Evolutionary conservation across 2,797 vertebrate species (phyloP).

Genomic region (Pangasius mekongensis): DNA sequence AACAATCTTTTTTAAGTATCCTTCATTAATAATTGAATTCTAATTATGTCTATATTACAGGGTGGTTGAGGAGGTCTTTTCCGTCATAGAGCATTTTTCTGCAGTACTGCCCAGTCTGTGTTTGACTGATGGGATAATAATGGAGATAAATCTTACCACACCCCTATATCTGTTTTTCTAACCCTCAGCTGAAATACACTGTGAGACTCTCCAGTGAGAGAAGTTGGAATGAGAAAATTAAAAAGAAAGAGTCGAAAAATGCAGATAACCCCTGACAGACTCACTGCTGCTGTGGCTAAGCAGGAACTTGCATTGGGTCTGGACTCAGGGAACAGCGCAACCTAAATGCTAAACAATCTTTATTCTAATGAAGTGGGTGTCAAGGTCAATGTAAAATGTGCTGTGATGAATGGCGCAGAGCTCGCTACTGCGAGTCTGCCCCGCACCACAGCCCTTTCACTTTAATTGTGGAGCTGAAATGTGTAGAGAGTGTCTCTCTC

Average conservation of each 20-base stretch:
- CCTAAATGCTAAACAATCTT: conserved; percentile 97
- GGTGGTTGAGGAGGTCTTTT: conserved; percentile 74
- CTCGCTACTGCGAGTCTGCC: conserved; percentile 83
- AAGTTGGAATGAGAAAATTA: conserved; percentile 83
- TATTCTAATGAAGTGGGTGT: conserved; percentile 98
- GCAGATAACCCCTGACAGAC: conserved; percentile 88
- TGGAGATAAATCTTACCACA: conserved; percentile 56
- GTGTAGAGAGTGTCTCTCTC: conserved; percentile 65
- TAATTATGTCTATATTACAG: conserved; percentile 85
- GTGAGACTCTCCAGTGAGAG: conserved; percentile 4
- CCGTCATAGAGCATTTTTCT: conserved; percentile 59
- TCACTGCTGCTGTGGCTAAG: conserved; percentile 80
- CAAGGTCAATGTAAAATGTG: conserved; percentile 93
- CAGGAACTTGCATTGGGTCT: conserved; percentile 89
- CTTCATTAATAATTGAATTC: conserved; percentile 92
- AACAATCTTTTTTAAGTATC: conserved; percentile 89
- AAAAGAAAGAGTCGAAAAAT: conserved; percentile 88
- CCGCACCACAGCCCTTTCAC: conserved; percentile 81
- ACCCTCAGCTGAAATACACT: conserved; percentile 1
- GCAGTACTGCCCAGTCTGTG: conserved; percentile 40
- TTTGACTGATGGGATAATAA: conserved; percentile 65
- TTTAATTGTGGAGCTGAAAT: conserved; percentile 85
- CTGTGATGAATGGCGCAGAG: conserved; percentile 88
- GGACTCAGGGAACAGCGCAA: conserved; percentile 88
- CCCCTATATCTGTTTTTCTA: neutral